A percentile compares a stretch with the other conserved stretches of the same genome.
Evolutionary conservation across 2,797 vertebrate species (phyloP).

Genomic region (Ceryle rudis): DNA sequence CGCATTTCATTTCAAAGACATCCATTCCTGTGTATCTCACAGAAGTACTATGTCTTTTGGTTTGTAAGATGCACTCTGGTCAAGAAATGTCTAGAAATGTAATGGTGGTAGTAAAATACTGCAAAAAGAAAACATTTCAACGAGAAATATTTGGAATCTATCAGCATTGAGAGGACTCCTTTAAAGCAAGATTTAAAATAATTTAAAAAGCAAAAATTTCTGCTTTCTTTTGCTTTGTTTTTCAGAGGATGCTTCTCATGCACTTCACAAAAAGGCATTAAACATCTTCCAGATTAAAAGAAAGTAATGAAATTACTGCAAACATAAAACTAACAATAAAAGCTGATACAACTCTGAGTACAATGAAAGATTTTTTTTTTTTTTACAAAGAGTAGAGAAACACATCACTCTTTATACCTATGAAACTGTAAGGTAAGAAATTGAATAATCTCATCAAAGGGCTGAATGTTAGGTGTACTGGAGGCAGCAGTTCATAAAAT

Average conservation of each 20-base stretch:
- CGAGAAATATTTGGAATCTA: neutral
- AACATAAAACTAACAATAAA: neutral
- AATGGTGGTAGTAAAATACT: neutral
- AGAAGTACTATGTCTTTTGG: neutral
- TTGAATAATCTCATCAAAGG: neutral
- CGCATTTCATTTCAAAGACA: neutral
- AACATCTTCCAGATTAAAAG: neutral
- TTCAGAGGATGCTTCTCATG: neutral
- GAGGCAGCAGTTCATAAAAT: constrained; percentile 33
- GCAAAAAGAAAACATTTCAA: neutral
- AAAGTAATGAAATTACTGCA: neutral
- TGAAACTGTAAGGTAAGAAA: neutral
- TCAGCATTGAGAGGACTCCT: neutral
- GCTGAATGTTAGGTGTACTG: neutral
- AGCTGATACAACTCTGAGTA: neutral
- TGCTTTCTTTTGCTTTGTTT: neutral
- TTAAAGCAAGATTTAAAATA: neutral
- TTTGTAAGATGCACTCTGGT: neutral
- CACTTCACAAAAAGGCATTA: neutral
- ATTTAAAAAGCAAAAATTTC: neutral
- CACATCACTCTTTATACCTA: neutral
- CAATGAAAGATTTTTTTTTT: neutral
- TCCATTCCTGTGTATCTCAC: neutral
- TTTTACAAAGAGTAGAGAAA: neutral
- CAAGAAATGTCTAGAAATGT: neutral